Evolutionary conservation across 2,797 vertebrate species (phyloP), one percentile per base, ranked within the genome.

Genomic region (Nasua narica): DNA sequence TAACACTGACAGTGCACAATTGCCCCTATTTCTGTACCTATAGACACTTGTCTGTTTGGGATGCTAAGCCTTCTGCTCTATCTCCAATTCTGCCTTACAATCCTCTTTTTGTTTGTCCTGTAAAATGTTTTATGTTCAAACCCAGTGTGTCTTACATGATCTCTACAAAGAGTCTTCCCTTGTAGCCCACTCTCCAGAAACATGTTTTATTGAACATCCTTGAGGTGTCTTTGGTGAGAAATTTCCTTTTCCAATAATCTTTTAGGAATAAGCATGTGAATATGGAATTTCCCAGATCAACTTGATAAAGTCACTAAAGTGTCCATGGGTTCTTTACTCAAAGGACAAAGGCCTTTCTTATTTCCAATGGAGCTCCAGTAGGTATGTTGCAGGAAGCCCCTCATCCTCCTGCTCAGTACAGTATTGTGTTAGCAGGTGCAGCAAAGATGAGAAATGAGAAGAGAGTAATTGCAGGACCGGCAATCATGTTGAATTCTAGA

Each of bases 401-500:
- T 48, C 19, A 25, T 23, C 25, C 37, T 72, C 32, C 23, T 35
- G 2, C 37, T n/a, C 37, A 11, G 25, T 3, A 12, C 1, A 3
- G 62, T 40, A 43, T 67, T 5, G 56, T 91, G 77, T 94, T 96
- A 85, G 91, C 97, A 97, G 94, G 95, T 77, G 79, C 48, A 32
- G 93, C 5, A 18, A 90, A 96, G 85, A 81, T 50, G 70, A 60
- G 65, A 92, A 18, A 48, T 81, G n/a, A 83, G 1, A 60, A 95
- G 92, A 92, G 54, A 95, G 69, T 87, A 82, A 69, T 94, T 96
- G 95, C n/a, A 56, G 82, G 69, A 60, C 94, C 96, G 91, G 94
- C 92, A 19, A 67, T 85, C 70, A 21, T 95, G 97, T 97, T 97
- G 94, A 96, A 96, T 98, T 96, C 96, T 95, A 95, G 96, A 98